These are phyloP conservation scores for Laticauda colubrina DNA, from an alignment of 2,113 vertebrate species.

Conservation along the genomic window DNA sequence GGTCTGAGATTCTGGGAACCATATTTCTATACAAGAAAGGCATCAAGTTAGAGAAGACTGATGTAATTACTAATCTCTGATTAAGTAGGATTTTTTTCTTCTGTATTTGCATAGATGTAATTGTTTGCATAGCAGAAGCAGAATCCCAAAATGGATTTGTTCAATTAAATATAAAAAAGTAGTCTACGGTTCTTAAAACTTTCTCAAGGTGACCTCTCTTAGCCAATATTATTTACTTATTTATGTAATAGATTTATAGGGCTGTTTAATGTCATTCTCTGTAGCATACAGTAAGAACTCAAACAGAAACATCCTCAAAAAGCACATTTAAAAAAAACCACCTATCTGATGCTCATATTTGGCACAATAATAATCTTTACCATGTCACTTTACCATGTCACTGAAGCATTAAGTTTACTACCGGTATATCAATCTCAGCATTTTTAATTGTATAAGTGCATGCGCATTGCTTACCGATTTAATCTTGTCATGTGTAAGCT, in stretches of 20 bases:
- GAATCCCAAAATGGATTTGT: not conserved
- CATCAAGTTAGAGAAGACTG: not conserved
- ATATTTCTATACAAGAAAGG: not conserved
- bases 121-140: not conserved
- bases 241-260: not conserved
- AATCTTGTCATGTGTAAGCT: constrained; percentile 3
- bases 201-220: not conserved
- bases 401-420: not conserved
- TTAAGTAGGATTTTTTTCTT: not conserved
- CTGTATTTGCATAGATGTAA: not conserved
- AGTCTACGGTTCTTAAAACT: not conserved
- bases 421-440: not conserved
- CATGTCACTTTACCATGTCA: not conserved
- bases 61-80: not conserved
- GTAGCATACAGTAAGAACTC: not conserved
- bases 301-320: not conserved
- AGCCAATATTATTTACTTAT: not conserved
- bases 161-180: not conserved
- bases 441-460: not conserved
- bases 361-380: not conserved
- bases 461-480: not conserved
- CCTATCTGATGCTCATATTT: not conserved
- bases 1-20: not conserved
- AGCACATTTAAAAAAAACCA: not conserved
- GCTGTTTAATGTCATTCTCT: not conserved